A percentile compares a stretch with the other conserved stretches of the same genome.
These are phyloP conservation scores for Mycogona germanica DNA, from an alignment of 2,888 invertebrate genomes.

Conservation along the genomic window DNA sequence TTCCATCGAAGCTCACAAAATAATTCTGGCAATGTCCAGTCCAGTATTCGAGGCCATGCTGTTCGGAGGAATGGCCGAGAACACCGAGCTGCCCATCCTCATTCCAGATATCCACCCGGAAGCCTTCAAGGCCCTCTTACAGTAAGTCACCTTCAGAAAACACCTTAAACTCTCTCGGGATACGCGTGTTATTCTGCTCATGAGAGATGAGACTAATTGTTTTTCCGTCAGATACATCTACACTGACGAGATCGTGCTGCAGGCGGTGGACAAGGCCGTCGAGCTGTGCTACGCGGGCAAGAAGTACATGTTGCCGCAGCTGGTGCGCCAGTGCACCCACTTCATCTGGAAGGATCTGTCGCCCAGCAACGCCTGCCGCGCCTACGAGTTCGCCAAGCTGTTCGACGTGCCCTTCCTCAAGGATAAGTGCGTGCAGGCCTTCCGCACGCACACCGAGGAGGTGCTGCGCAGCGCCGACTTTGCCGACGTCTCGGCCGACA, in stretches of 20 bases:
- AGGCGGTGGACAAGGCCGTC: slow-evolving; percentile 73
- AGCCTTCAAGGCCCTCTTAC: slow-evolving; percentile 65
- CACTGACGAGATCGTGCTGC: slow-evolving; percentile 63
- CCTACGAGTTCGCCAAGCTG: slow-evolving; percentile 72
- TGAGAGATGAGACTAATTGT: slow-evolving; percentile 2
- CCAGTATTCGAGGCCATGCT: slow-evolving; percentile 85
- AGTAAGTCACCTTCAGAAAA: slow-evolving; percentile 38
- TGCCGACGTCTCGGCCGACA: slow-evolving; percentile 60
- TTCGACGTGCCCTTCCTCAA: slow-evolving; percentile 70
- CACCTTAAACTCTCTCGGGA: background rate
- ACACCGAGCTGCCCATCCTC: slow-evolving; percentile 52
- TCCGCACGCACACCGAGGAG: slow-evolving; percentile 45
- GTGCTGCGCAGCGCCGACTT: slow-evolving; percentile 62
- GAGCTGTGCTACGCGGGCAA: slow-evolving; percentile 79
- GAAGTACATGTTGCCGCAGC: slow-evolving; percentile 72
- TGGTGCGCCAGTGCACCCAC: slow-evolving; percentile 69
- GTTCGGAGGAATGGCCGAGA: slow-evolving; percentile 68
- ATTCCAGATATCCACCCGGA: slow-evolving; percentile 76
- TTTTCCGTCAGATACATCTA: slow-evolving; percentile 54
- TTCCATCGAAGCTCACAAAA: slow-evolving; percentile 44
- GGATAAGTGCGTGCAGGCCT: slow-evolving; percentile 53
- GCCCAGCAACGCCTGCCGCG: slow-evolving; percentile 67
- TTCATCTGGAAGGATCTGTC: slow-evolving; percentile 70
- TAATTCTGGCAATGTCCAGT: slow-evolving; percentile 72
- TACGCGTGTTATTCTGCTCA: background rate